These are phyloP conservation scores for Alosa sapidissima DNA, from an alignment of 2,797 vertebrate species.

Conservation along the genomic window DNA sequence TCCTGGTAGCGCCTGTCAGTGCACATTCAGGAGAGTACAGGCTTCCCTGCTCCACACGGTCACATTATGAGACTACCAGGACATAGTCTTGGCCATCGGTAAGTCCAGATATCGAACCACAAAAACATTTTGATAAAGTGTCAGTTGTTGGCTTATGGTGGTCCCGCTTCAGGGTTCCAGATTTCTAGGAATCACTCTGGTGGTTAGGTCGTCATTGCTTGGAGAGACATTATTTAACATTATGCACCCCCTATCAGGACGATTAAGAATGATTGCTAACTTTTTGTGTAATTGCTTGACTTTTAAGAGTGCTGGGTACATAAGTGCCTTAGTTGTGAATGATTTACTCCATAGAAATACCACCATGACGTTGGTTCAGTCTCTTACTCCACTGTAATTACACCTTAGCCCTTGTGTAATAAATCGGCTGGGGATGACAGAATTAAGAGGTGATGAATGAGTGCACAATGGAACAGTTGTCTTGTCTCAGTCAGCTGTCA, in stretches of 20 bases:
- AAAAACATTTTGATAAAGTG: background rate
- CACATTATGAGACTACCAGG: conserved; percentile 46
- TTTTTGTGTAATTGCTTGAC: background rate
- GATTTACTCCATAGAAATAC: background rate
- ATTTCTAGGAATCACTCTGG: background rate
- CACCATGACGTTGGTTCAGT: background rate
- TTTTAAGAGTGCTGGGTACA: background rate
- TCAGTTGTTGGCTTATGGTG: background rate
- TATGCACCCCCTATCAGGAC: background rate
- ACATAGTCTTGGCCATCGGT: conserved; percentile 47
- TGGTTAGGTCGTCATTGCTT: background rate
- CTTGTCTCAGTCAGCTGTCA: conserved; percentile 14
- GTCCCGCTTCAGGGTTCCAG: background rate
- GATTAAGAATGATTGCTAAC: conserved; percentile 19
- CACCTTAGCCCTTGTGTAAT: background rate
- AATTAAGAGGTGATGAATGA: conserved; percentile 23
- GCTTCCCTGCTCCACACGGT: background rate
- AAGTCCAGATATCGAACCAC: conserved; percentile 48
- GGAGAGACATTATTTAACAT: background rate
- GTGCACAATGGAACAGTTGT: conserved; percentile 15
- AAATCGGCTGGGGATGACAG: conserved; percentile 15
- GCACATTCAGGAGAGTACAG: conserved; percentile 30
- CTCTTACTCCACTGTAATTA: conserved; percentile 8
- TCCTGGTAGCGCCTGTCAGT: conserved; percentile 59
- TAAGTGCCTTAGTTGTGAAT: background rate